Percentiles rank a stretch among this genome's conserved stretches.
Conservation (phyloP, 2,888 invertebrate species). For the Cyclophora punctaria region DNA sequence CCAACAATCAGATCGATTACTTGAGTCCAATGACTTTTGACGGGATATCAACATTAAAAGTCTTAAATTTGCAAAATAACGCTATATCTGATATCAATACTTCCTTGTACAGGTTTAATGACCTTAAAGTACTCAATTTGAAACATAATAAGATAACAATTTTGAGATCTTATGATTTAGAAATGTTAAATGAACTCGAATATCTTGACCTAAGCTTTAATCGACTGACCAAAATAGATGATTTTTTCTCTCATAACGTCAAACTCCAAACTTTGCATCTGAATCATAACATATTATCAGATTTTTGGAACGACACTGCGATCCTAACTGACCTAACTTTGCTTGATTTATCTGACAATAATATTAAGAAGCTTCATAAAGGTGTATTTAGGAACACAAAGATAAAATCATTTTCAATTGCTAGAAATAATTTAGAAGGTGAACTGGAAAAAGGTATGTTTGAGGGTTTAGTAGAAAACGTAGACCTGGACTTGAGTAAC, state of each 20-base stretch:
- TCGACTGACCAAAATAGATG: too few relatives aligned
- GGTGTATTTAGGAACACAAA: constrained; percentile 38
- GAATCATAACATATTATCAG: constrained; percentile 33
- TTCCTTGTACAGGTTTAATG: constrained; percentile 40
- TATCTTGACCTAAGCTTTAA: too few relatives aligned
- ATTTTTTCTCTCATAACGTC: constrained; percentile 10
- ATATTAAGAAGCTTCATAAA: constrained; percentile 33
- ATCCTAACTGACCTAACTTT: constrained; percentile 18
- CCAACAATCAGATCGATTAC: constrained; percentile 36
- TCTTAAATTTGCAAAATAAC: constrained; percentile 41
- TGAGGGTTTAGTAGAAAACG: constrained; percentile 35
- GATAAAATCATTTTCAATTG: constrained; percentile 33
- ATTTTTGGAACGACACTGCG: constrained; percentile 30
- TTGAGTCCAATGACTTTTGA: constrained; percentile 39
- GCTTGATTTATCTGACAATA: constrained; percentile 41
- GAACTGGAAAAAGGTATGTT: constrained; percentile 38
- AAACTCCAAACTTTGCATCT: constrained; percentile 31
- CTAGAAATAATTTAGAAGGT: constrained; percentile 37
- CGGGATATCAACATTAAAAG: constrained; percentile 34
- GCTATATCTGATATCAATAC: constrained; percentile 35
- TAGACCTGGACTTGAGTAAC: constrained; percentile 34
- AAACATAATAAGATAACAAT: constrained; percentile 32
- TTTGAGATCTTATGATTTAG: constrained; percentile 25
- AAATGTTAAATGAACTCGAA: constrained; percentile 27
- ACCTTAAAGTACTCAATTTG: constrained; percentile 34